A percentile compares a stretch with the other conserved stretches of the same genome.
phyloP scores from a whole-genome alignment of 1,140 invertebrate species.

The Drosophila ercepeae region DNA sequence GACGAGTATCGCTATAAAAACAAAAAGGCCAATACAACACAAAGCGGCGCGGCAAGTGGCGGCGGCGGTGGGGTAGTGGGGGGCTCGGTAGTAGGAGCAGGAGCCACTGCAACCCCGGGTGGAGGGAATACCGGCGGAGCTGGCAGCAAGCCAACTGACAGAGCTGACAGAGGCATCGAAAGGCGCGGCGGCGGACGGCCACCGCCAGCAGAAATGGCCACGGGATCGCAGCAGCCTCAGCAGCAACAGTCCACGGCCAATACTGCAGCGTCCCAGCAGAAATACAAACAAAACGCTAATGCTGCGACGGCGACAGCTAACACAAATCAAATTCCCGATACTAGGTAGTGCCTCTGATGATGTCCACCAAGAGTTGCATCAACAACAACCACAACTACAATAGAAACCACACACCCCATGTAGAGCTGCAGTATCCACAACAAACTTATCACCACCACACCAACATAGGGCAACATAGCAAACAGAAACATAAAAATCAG shows the following conservation, averaged over 20 bases:
- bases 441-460: slow-evolving; percentile 48
- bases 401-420: slow-evolving; percentile 37
- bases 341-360: slow-evolving; percentile 82
- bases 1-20: slow-evolving; percentile 80
- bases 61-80: slow-evolving; percentile 3
- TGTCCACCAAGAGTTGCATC: slow-evolving; percentile 39
- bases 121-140: slow-evolving; percentile 37
- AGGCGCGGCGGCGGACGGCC: slow-evolving; percentile 63
- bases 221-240: slow-evolving; percentile 63
- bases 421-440: slow-evolving; percentile 67
- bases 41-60: slow-evolving; percentile 47
- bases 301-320: slow-evolving; percentile 62
- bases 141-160: slow-evolving; percentile 71
- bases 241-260: slow-evolving; percentile 54
- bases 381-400: slow-evolving; percentile 24
- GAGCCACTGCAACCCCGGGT: slow-evolving; percentile 40
- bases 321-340: slow-evolving; percentile 83
- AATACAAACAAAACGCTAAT: slow-evolving; percentile 75
- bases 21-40: slow-evolving; percentile 74
- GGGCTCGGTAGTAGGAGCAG: slow-evolving; percentile 36
- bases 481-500: slow-evolving; percentile 34
- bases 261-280: slow-evolving; percentile 60
- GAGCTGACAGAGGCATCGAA: slow-evolving; percentile 80
- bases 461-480: slow-evolving; percentile 28
- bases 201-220: slow-evolving; percentile 68